Evolutionary conservation across 1,140 invertebrate species (phyloP).

Genomic region (Drosophila melanica): DNA sequence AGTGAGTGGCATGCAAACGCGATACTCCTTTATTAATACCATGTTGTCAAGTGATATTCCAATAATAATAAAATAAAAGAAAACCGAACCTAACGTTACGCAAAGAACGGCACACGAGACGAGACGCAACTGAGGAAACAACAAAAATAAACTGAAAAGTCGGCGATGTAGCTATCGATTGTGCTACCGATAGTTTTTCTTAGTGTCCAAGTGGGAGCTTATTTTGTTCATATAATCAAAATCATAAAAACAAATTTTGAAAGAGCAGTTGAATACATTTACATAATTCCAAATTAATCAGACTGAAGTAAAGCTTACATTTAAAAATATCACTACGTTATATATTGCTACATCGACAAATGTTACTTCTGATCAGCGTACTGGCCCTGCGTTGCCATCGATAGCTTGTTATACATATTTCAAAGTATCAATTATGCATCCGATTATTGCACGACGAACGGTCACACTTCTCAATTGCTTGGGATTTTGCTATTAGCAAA

Average conservation of each 20-base stretch:
- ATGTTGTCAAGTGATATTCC: slow-evolving; percentile 35
- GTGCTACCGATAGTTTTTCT: slow-evolving; percentile 13
- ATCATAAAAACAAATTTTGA: not conserved
- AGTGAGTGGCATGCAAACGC: slow-evolving; percentile 96
- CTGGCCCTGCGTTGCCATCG: not conserved
- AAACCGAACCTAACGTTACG: slow-evolving; percentile 37
- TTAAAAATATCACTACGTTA: too few species aligned
- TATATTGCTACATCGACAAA: too few species aligned
- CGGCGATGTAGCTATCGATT: slow-evolving; percentile 29
- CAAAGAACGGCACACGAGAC: slow-evolving; percentile 45
- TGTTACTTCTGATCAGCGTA: not conserved
- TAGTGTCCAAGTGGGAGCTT: not conserved
- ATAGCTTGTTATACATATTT: not conserved
- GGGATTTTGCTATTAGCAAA: slow-evolving; percentile 18
- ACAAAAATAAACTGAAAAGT: slow-evolving; percentile 29
- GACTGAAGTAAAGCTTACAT: too few species aligned
- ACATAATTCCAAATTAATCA: too few species aligned
- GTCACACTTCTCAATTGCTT: slow-evolving; percentile 27
- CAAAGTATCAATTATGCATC: not conserved
- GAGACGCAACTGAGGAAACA: slow-evolving; percentile 41
- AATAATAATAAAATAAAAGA: slow-evolving; percentile 3
- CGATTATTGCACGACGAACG: not conserved
- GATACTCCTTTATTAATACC: slow-evolving; percentile 91
- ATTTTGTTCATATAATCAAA: not conserved
- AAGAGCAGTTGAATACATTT: too few species aligned